phyloP scores from a whole-genome alignment of 2,888 invertebrate genomes.

The Plebejus melissa region DNA sequence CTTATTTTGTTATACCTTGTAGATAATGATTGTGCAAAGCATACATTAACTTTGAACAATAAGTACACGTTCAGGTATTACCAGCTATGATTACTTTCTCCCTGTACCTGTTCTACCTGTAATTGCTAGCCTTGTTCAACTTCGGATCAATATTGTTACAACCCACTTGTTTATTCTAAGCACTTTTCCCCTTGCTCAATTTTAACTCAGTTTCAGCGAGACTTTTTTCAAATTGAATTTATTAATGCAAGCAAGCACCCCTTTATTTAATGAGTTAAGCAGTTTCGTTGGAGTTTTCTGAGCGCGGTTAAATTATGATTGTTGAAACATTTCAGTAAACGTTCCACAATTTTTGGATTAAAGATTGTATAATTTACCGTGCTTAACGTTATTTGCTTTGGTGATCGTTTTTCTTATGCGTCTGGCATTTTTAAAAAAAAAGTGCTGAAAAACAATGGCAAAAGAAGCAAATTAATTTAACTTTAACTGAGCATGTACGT shows the following conservation, averaged over 20 bases:
- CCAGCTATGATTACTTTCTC: background rate
- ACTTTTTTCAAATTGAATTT: conserved; percentile 20
- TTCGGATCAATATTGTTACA: background rate
- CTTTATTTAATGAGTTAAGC: conserved; percentile 5
- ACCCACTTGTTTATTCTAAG: conserved; percentile 8
- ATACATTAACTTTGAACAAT: background rate
- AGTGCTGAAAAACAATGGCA: too few relatives aligned
- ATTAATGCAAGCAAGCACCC: conserved; percentile 9
- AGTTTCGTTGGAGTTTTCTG: background rate
- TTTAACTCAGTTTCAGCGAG: background rate
- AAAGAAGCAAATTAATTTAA: too few relatives aligned
- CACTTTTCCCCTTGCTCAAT: background rate
- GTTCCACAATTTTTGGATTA: background rate
- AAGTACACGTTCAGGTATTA: background rate
- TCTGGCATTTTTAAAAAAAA: background rate
- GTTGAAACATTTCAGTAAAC: background rate
- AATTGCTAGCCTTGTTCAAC: background rate
- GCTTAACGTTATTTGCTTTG: background rate
- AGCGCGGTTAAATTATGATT: background rate
- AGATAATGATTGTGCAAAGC: too few relatives aligned
- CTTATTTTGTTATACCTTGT: too few relatives aligned
- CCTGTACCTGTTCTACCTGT: background rate
- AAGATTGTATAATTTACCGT: background rate
- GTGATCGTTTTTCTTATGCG: background rate
- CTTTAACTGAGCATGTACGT: too few relatives aligned